Conservation (phyloP, 2,113 vertebrate species). For the Anseranas semipalmata region DNA sequence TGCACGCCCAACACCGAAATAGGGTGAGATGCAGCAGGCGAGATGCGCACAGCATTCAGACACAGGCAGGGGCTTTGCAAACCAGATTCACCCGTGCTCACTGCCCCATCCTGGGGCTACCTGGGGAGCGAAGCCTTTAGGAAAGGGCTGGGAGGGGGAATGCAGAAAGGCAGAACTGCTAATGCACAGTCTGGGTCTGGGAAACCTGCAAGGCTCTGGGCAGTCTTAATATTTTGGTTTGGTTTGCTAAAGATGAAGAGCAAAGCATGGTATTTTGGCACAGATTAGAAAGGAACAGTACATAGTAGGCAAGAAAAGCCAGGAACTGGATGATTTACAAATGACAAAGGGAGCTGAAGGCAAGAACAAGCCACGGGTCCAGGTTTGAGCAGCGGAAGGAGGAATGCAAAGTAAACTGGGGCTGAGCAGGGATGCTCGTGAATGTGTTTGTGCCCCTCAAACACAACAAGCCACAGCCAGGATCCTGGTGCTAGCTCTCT, state of each 20-base stretch:
- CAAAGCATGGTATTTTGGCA: not conserved
- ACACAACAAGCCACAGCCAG: not conserved
- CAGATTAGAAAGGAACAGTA: constrained; percentile 5
- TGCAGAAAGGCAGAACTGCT: not conserved
- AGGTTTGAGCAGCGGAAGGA: not conserved
- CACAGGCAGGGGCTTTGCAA: not conserved
- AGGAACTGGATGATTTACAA: not conserved
- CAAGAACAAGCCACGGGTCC: not conserved
- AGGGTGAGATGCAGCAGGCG: not conserved
- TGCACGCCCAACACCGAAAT: not conserved
- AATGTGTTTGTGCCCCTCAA: not conserved
- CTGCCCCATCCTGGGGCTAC: not conserved
- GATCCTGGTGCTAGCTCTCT: not conserved
- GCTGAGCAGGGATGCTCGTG: not conserved
- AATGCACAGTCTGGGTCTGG: not conserved
- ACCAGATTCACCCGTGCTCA: accelerated
- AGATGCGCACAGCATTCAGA: not conserved
- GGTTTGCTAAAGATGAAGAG: constrained; percentile 14
- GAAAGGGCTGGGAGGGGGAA: not conserved
- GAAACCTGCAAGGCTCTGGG: constrained; percentile 20
- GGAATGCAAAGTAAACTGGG: not conserved
- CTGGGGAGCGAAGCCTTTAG: not conserved
- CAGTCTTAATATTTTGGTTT: not conserved
- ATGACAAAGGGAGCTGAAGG: not conserved
- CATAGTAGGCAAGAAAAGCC: not conserved